Conservation (phyloP, 2,888 invertebrate species). For the Cephus sareptanus region DNA sequence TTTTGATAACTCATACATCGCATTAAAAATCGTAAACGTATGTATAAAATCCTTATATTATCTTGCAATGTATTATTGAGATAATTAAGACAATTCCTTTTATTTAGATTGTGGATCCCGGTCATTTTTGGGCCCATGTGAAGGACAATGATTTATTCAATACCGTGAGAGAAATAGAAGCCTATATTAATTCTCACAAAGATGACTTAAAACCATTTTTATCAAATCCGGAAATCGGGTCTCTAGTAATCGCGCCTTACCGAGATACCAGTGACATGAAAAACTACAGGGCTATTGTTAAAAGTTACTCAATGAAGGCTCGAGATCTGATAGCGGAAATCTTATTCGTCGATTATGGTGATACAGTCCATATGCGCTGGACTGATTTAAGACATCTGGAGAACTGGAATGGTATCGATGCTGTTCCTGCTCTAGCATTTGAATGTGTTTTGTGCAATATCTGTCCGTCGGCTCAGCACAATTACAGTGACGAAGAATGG, state of each 20-base stretch:
- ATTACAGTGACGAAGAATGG: slow-evolving; percentile 73
- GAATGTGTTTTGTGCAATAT: slow-evolving; percentile 79
- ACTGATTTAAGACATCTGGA: slow-evolving; percentile 59
- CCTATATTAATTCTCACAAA: slow-evolving; percentile 60
- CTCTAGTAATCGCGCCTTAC: slow-evolving; percentile 72
- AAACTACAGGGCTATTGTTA: slow-evolving; percentile 44
- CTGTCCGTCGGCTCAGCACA: slow-evolving; percentile 74
- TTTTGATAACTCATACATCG: slow-evolving; percentile 71
- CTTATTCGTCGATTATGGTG: slow-evolving; percentile 84
- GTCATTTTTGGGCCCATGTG: slow-evolving; percentile 78
- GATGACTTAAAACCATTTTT: slow-evolving; percentile 34
- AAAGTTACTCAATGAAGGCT: slow-evolving; percentile 27
- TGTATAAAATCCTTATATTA: slow-evolving; percentile 34
- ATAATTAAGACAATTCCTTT: slow-evolving; percentile 7
- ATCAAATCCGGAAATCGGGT: slow-evolving; percentile 65
- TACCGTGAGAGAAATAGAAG: slow-evolving; percentile 59
- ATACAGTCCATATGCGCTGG: slow-evolving; percentile 68
- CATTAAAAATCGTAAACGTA: slow-evolving; percentile 71
- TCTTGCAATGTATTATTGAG: neutral
- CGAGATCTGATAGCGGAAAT: slow-evolving; percentile 67
- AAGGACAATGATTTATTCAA: slow-evolving; percentile 66
- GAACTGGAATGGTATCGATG: slow-evolving; percentile 45
- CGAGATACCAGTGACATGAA: slow-evolving; percentile 43
- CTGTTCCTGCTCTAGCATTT: slow-evolving; percentile 73
- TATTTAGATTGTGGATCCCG: slow-evolving; percentile 69